A percentile compares a stretch with the other conserved stretches of the same genome.
phyloP scores from a whole-genome alignment of 2,113 vertebrate species.

The Pseudonaja textilis region DNA sequence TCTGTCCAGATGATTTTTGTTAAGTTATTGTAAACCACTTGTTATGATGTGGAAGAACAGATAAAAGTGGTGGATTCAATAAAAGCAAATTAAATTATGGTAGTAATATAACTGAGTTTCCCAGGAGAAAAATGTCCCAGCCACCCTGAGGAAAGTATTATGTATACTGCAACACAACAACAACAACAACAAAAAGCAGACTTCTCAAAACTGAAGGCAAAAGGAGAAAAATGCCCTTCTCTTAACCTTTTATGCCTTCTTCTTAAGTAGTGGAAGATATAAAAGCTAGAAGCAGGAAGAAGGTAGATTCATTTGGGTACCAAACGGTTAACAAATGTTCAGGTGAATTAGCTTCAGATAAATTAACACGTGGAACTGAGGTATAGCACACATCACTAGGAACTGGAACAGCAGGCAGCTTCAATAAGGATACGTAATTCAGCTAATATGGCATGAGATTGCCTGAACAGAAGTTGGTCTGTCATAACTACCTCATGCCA shows the following conservation, averaged over 20 bases:
- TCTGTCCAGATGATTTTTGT: not conserved
- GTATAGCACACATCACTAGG: too few species aligned
- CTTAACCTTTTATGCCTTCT: not conserved
- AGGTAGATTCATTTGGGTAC: not conserved
- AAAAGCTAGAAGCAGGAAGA: not conserved
- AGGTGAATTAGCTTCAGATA: constrained; percentile 18
- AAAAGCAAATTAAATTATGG: not conserved
- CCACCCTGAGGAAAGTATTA: not conserved
- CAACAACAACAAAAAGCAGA: too few species aligned
- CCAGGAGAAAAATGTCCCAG: not conserved
- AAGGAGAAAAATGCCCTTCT: not conserved
- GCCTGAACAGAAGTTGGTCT: not conserved
- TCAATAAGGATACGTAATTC: not conserved
- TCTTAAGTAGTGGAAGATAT: not conserved
- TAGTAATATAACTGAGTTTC: not conserved
- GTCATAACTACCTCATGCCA: not conserved
- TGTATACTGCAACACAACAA: not conserved
- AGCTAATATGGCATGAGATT: not conserved
- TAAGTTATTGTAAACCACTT: not conserved
- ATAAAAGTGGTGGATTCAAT: not conserved
- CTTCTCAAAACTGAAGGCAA: not conserved
- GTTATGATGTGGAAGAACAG: not conserved
- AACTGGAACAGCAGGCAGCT: not conserved
- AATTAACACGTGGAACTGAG: not conserved
- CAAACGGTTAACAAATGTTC: not conserved